These are phyloP conservation scores for Lottia gigantea DNA, from an alignment of 2,888 invertebrate species.

Conservation along the genomic window DNA sequence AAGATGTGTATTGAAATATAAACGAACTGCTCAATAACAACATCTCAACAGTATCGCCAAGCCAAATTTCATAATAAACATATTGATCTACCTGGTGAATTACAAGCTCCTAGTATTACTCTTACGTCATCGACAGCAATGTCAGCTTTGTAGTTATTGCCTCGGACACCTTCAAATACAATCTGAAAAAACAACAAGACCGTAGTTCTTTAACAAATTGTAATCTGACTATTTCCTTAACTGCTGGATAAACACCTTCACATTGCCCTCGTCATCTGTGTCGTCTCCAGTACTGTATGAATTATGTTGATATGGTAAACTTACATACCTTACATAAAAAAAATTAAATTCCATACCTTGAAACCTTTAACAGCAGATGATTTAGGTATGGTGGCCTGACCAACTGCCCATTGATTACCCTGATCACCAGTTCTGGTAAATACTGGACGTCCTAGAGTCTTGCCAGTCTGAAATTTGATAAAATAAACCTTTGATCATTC, in stretches of 20 bases:
- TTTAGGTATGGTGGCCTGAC: slow-evolving; percentile 39
- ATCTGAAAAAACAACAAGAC: no score
- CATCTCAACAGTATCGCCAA: background rate
- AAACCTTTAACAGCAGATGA: slow-evolving; percentile 34
- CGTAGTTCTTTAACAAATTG: no score
- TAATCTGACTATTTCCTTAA: no score
- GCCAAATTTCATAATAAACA: background rate
- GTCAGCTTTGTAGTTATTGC: slow-evolving; percentile 48
- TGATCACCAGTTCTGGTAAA: slow-evolving; percentile 49
- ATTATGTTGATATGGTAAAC: no score
- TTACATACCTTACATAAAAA: background rate
- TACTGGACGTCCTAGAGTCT: slow-evolving; percentile 34
- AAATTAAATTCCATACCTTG: slow-evolving; percentile 30
- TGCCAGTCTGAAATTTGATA: slow-evolving; percentile 29
- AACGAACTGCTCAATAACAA: background rate
- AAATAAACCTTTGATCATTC: no score
- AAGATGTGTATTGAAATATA: background rate
- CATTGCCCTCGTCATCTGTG: no score
- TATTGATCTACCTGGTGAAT: slow-evolving; percentile 31
- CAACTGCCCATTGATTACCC: slow-evolving; percentile 55
- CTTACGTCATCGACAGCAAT: slow-evolving; percentile 61
- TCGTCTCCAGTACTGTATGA: no score
- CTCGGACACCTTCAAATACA: slow-evolving; percentile 56
- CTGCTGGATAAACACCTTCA: no score
- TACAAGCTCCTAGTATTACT: slow-evolving; percentile 46